These are phyloP conservation scores for Tetanocera ferruginea DNA, from an alignment of 2,888 invertebrate genomes.

Conservation along the genomic window DNA sequence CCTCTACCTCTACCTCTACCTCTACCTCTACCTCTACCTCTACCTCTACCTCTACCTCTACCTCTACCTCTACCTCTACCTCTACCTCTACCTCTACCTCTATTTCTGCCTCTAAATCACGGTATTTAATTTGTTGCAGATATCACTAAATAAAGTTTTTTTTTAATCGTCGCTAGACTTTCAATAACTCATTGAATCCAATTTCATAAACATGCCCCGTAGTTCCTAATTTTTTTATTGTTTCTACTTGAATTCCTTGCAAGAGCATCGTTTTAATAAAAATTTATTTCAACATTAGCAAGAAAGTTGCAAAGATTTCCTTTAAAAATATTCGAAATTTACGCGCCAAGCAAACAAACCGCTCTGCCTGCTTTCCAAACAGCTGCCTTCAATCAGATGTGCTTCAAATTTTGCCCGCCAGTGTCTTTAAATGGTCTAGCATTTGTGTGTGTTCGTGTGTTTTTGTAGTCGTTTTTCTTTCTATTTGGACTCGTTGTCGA, in stretches of 20 bases:
- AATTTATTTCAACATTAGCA: not conserved
- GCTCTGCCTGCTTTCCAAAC: not conserved
- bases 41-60: no score
- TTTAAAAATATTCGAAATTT: slow-evolving; percentile 8
- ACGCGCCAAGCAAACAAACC: slow-evolving; percentile 12
- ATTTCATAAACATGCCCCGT: not conserved
- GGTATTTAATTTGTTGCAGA: no score
- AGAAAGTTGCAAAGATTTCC: not conserved
- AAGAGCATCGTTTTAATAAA: not conserved
- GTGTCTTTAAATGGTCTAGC: not conserved
- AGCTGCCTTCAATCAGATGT: slow-evolving; percentile 26
- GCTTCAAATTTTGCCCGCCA: slow-evolving; percentile 20
- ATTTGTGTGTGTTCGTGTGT: no score
- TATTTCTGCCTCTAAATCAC: no score
- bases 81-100: no score
- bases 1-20: no score
- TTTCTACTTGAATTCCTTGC: not conserved
- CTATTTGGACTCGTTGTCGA: not conserved
- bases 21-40: no score
- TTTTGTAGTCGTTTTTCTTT: not conserved
- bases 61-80: no score
- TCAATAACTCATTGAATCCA: not conserved
- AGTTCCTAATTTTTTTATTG: not conserved
- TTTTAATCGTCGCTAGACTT: no score
- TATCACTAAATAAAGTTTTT: no score